Conservation (phyloP, 37 sponge, comb jelly and placozoan species). For the Beroe ovata region DNA sequence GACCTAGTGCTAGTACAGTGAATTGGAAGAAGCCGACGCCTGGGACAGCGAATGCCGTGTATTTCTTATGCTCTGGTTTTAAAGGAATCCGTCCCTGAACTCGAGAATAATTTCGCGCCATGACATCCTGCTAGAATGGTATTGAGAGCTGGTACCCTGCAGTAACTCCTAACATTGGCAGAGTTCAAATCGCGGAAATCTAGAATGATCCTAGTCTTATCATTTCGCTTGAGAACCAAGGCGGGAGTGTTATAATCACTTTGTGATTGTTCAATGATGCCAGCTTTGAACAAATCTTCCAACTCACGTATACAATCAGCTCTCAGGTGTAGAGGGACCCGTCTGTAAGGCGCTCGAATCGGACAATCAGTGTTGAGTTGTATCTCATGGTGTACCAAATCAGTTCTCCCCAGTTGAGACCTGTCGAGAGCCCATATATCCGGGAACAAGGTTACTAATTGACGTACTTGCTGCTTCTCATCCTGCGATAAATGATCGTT, state of each 20-base stretch:
- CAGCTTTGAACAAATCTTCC: conserved; percentile 71
- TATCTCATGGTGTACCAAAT: conserved; percentile 69
- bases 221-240: conserved; percentile 71
- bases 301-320: conserved; percentile 69
- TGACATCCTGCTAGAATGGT: conserved; percentile 73
- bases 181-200: conserved; percentile 77
- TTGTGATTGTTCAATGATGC: conserved; percentile 72
- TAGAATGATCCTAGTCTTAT: conserved; percentile 70
- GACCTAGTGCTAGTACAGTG: conserved; percentile 69
- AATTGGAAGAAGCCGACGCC: conserved; percentile 76
- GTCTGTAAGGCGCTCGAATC: conserved; percentile 67
- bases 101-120: conserved; percentile 69
- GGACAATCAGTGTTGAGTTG: conserved; percentile 31
- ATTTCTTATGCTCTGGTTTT: conserved; percentile 67
- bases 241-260: conserved; percentile 78
- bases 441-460: not conserved
- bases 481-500: not conserved
- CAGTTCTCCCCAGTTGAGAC: conserved; percentile 67
- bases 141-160: conserved; percentile 75
- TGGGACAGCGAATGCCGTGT: conserved; percentile 75
- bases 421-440: conserved; percentile 17
- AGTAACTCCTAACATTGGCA: conserved; percentile 70
- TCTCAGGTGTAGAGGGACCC: conserved; percentile 71
- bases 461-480: not conserved
- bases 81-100: conserved; percentile 77